Evolutionary conservation across 2,113 vertebrate species (phyloP).

Genomic region (Megaceryle torquata): DNA sequence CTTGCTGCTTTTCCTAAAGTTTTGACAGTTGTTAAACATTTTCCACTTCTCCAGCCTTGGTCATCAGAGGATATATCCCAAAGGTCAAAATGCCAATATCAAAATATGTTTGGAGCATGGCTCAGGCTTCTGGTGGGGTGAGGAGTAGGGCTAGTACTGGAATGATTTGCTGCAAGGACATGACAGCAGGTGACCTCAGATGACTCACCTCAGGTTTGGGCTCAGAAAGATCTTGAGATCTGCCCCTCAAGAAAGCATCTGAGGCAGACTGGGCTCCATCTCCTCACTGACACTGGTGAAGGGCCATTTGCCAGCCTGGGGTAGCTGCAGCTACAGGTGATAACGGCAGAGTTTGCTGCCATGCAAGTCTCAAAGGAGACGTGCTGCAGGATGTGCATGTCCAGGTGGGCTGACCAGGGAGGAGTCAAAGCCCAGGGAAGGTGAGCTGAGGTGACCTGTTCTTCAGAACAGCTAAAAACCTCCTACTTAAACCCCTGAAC

Average conservation of each 20-base stretch:
- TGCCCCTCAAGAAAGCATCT: not conserved
- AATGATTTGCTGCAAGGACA: accelerated
- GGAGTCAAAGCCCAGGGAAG: not conserved
- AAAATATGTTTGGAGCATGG: not conserved
- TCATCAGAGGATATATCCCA: not conserved
- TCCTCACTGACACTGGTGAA: not conserved
- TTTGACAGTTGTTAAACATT: not conserved
- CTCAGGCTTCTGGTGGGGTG: not conserved
- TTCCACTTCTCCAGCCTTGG: not conserved
- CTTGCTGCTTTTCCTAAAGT: not conserved
- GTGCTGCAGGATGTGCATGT: not conserved
- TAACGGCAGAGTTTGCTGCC: accelerated
- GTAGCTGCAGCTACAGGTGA: not conserved
- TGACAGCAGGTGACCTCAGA: not conserved
- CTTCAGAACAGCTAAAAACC: not conserved
- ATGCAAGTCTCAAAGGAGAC: not conserved
- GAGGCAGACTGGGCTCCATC: not conserved
- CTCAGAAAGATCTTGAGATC: not conserved
- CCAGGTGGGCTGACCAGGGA: not conserved
- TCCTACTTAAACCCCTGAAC: not conserved
- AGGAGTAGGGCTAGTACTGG: not conserved
- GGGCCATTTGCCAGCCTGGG: not conserved
- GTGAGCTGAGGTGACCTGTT: not conserved
- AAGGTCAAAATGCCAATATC: not conserved
- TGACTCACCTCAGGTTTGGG: not conserved